Conservation (phyloP, 2,797 vertebrate species). For the Dryobates pubescens region DNA sequence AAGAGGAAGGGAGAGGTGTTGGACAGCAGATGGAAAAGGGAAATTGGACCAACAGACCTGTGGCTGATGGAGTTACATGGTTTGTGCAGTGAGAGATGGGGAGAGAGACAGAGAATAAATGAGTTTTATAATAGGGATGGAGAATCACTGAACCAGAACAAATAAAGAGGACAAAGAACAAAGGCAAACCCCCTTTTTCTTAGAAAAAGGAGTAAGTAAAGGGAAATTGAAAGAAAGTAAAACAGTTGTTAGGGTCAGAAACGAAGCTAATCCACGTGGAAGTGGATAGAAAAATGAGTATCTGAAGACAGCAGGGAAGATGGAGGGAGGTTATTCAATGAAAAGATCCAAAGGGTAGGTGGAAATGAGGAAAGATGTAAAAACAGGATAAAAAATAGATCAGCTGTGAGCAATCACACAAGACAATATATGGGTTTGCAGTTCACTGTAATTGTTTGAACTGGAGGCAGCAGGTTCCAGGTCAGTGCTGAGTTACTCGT, state of each 20-base stretch:
- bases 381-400: neutral
- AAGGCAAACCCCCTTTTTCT: neutral
- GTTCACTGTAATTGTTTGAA: neutral
- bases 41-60: neutral
- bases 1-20: neutral
- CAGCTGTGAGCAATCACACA: neutral
- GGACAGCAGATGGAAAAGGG: neutral
- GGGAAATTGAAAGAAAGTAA: neutral
- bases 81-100: neutral
- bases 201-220: neutral
- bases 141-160: neutral
- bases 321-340: neutral
- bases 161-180: neutral
- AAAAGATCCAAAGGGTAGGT: neutral
- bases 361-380: neutral
- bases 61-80: neutral
- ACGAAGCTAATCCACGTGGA: neutral
- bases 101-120: neutral
- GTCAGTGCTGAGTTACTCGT: neutral
- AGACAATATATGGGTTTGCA: neutral
- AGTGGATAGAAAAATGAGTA: neutral
- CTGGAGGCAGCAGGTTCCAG: neutral
- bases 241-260: neutral
- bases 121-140: neutral
- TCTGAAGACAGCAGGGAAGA: neutral